Evolutionary conservation across 2,797 vertebrate genomes (phyloP).

Genomic region (Vespertilio murinus): DNA sequence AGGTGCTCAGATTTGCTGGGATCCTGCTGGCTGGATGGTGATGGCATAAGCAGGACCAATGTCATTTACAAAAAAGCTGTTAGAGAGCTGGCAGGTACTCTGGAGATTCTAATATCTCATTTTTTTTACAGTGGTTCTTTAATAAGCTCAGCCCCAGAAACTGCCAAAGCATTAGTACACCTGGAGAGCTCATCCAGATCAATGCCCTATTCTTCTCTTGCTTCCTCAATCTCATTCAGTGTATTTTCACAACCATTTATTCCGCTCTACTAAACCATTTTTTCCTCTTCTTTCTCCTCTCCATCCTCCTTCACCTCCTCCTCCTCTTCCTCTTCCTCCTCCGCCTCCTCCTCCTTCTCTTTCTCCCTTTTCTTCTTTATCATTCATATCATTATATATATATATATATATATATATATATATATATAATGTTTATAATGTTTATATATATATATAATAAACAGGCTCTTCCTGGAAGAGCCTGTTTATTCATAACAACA

Average conservation of each 20-base stretch:
- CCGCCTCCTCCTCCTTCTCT: background rate
- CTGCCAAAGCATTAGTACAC: accelerated
- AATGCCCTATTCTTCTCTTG: accelerated
- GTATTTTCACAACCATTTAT: background rate
- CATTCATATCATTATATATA: background rate
- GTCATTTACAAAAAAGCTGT: background rate
- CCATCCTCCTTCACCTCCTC: no score
- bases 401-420: background rate
- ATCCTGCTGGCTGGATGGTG: accelerated
- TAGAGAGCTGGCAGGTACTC: background rate
- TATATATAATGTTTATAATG: background rate
- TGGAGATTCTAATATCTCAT: accelerated
- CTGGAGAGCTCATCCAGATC: no score
- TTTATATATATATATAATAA: background rate
- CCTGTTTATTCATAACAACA: background rate
- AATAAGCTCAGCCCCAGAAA: background rate
- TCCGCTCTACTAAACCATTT: background rate
- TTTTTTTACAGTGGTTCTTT: background rate
- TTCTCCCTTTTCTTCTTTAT: background rate
- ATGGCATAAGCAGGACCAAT: background rate
- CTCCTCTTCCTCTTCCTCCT: accelerated
- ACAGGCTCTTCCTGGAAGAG: no score
- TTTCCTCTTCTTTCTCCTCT: background rate
- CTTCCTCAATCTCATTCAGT: background rate
- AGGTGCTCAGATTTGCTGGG: no score